Evolutionary conservation across 2,113 vertebrate species (phyloP).

Genomic region (Aleadryas rufinucha): DNA sequence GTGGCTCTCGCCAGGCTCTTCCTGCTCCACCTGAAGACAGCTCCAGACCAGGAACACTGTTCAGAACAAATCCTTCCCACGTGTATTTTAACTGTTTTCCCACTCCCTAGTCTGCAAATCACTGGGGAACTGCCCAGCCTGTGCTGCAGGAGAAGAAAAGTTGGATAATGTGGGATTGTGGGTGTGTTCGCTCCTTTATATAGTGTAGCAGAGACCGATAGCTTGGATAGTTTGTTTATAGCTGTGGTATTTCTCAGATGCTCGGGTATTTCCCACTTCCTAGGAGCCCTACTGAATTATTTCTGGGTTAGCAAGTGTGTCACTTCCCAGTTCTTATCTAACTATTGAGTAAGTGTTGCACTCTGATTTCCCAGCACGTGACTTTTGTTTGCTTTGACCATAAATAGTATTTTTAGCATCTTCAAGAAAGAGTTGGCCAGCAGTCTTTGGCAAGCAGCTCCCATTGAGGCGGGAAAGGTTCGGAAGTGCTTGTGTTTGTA

Average conservation of each 20-base stretch:
- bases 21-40: neutral
- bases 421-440: neutral
- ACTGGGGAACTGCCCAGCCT: neutral
- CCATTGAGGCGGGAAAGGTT: neutral
- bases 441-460: neutral
- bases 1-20: neutral
- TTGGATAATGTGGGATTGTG: neutral
- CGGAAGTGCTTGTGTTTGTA: neutral
- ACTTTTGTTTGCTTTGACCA: constrained; percentile 1
- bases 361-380: neutral
- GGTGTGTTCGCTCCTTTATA: rapidly evolving
- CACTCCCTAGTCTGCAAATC: neutral
- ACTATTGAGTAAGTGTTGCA: neutral
- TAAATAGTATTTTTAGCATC: constrained; percentile 8
- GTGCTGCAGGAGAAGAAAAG: neutral
- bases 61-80: neutral
- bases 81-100: neutral
- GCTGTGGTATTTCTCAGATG: neutral
- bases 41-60: neutral
- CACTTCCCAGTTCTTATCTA: neutral
- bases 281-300: neutral
- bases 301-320: neutral
- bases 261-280: neutral
- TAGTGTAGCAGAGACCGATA: neutral
- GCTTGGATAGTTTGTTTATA: neutral